Conservation (phyloP, 2,888 invertebrate genomes). For the Dugesia japonica region DNA sequence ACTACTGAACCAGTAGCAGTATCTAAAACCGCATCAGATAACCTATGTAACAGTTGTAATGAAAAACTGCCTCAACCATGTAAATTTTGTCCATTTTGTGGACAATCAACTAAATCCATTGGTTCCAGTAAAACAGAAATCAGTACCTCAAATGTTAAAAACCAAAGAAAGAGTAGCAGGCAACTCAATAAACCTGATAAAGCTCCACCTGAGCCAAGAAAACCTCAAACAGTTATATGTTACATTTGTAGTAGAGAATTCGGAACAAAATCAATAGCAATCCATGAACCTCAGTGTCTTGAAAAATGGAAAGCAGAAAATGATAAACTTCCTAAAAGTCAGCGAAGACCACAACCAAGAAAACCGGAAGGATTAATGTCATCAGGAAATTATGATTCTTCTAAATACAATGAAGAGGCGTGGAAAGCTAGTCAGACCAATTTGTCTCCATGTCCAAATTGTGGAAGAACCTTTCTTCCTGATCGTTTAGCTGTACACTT, state of each 20-base stretch:
- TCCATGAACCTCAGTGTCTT: constrained; percentile 58
- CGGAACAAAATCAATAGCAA: constrained; percentile 54
- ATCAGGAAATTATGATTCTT: constrained; percentile 36
- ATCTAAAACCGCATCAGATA: background rate
- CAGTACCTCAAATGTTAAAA: background rate
- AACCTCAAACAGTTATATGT: constrained; percentile 50
- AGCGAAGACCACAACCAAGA: constrained; percentile 52
- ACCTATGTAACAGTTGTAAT: background rate
- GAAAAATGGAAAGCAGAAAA: constrained; percentile 56
- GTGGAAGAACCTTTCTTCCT: constrained; percentile 58
- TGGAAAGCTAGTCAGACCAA: constrained; percentile 54
- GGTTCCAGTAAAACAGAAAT: background rate
- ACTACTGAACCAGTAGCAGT: background rate
- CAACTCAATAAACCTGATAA: background rate
- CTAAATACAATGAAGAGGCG: constrained; percentile 49
- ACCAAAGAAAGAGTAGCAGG: background rate
- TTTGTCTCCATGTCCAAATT: constrained; percentile 55
- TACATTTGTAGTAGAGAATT: constrained; percentile 57
- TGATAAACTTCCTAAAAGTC: constrained; percentile 51
- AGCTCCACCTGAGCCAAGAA: constrained; percentile 16
- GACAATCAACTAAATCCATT: background rate
- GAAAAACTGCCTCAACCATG: background rate
- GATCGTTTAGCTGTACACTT: constrained; percentile 56
- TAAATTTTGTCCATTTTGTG: constrained; percentile 15
- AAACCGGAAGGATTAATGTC: constrained; percentile 50